These are phyloP conservation scores for Liasis olivaceus DNA, from an alignment of 2,797 vertebrate species.

Conservation along the genomic window DNA sequence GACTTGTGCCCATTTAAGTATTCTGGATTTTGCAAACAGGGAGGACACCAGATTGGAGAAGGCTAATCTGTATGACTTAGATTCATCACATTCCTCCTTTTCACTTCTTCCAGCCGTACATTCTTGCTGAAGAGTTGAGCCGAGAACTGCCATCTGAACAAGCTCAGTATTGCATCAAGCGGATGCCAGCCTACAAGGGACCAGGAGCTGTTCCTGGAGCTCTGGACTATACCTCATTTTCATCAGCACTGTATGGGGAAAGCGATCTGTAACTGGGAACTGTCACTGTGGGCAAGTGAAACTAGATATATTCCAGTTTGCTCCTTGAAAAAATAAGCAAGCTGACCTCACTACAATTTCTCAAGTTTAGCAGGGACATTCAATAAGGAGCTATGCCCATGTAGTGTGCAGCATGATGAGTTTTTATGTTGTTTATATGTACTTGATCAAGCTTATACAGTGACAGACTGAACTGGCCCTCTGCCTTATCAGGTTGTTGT, in stretches of 20 bases:
- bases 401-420: conserved; percentile 52
- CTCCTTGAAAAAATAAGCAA: conserved; percentile 66
- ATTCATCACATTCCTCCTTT: conserved; percentile 41
- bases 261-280: conserved; percentile 80
- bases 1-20: no score
- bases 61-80: neutral
- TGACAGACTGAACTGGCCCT: conserved; percentile 42
- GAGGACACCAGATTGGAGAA: neutral
- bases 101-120: conserved; percentile 77
- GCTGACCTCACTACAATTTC: conserved; percentile 58
- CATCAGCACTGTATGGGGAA: conserved; percentile 85
- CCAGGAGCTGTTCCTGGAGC: conserved; percentile 79
- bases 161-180: conserved; percentile 86
- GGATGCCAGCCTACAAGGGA: conserved; percentile 82
- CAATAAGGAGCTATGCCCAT: conserved; percentile 42
- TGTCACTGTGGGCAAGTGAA: conserved; percentile 50
- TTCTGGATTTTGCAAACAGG: neutral
- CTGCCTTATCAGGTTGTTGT: conserved; percentile 27
- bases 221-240: conserved; percentile 85
- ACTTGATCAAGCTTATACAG: conserved; percentile 29
- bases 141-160: conserved; percentile 85
- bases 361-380: conserved; percentile 54
- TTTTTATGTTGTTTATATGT: conserved; percentile 61
- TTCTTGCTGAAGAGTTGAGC: conserved; percentile 83
- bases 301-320: conserved; percentile 65